These are phyloP conservation scores for Phoeniculus purpureus DNA, from an alignment of 2,797 vertebrate genomes.

Conservation along the genomic window DNA sequence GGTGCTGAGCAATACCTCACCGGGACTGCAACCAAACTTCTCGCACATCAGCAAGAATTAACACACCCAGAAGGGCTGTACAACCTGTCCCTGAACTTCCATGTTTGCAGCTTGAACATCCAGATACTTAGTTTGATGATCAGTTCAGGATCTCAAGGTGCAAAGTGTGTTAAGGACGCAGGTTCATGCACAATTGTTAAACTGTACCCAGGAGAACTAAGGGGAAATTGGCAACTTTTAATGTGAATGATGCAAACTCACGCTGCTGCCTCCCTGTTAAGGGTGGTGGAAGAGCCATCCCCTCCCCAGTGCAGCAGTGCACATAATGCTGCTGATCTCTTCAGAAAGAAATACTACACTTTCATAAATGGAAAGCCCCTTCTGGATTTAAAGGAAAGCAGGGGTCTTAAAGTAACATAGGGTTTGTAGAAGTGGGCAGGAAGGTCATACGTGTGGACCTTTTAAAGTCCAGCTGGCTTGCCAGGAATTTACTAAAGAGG, in stretches of 20 bases:
- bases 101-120: not conserved
- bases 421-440: not conserved
- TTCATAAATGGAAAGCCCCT: not conserved
- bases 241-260: not conserved
- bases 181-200: not conserved
- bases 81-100: not conserved
- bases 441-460: rapidly evolving
- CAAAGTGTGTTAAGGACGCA: not conserved
- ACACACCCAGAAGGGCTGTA: not conserved
- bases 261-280: not conserved
- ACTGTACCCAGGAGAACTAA: not conserved
- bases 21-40: not conserved
- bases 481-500: not conserved
- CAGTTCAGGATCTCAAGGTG: not conserved
- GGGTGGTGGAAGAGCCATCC: not conserved
- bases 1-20: not conserved
- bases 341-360: not conserved
- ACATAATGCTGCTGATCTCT: not conserved
- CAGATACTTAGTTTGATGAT: not conserved
- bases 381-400: not conserved
- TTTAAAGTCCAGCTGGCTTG: not conserved
- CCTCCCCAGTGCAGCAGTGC: not conserved
- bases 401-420: rapidly evolving
- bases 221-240: not conserved
- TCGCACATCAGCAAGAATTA: not conserved